Percentiles rank a stretch among this genome's conserved stretches.
Conservation (phyloP, 2,113 vertebrate species). For the Notarius lentiginosus region DNA sequence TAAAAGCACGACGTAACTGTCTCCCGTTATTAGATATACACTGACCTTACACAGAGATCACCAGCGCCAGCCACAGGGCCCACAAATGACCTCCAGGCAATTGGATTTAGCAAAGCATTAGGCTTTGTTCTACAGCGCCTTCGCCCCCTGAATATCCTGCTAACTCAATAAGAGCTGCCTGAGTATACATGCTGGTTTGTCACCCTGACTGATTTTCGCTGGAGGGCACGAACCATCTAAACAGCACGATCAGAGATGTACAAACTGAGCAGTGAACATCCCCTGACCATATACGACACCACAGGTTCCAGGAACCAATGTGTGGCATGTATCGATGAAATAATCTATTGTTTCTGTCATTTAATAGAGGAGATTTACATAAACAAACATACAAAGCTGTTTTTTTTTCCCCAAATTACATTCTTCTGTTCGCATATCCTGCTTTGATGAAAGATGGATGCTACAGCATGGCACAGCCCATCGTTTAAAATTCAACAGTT, state of each 20-base stretch:
- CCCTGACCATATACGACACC: background rate
- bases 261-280: background rate
- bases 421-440: background rate
- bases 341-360: conserved; percentile 4
- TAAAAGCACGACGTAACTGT: conserved; percentile 48
- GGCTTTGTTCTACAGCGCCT: conserved; percentile 34
- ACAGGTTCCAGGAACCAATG: conserved; percentile 6
- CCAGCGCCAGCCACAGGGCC: conserved; percentile 22
- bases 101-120: conserved; percentile 55
- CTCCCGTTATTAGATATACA: conserved; percentile 47
- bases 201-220: conserved; percentile 21
- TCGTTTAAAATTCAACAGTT: conserved; percentile 50
- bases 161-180: conserved; percentile 48
- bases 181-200: conserved; percentile 42
- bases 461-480: conserved; percentile 19
- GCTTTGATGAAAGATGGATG: conserved; percentile 19
- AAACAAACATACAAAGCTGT: background rate
- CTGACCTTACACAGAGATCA: conserved; percentile 45
- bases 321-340: background rate
- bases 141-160: conserved; percentile 33
- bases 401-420: background rate
- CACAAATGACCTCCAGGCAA: conserved; percentile 46
- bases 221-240: conserved; percentile 8
- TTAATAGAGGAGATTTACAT: background rate
- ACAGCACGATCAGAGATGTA: background rate